These are phyloP conservation scores for Lysiphlebus fabarum DNA, from an alignment of 1,140 invertebrate species.

Conservation along the genomic window DNA sequence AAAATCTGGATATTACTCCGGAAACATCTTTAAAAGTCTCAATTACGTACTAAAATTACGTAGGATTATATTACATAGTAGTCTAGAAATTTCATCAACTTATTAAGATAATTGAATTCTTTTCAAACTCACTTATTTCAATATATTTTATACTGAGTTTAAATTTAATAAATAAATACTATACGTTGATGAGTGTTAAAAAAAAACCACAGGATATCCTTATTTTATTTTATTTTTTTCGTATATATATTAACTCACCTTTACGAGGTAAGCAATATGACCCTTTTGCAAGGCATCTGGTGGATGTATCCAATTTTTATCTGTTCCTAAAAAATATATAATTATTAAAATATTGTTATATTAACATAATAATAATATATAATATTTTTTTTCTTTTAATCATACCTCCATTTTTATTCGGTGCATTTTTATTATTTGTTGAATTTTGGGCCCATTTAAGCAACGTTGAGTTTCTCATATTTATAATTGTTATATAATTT, in stretches of 20 bases:
- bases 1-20: too few species aligned
- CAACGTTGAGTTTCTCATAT: constrained; percentile 60
- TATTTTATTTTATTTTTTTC: too few species aligned
- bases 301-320: constrained; percentile 88
- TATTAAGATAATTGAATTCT: too few species aligned
- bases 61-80: too few species aligned
- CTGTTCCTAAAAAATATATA: constrained; percentile 42
- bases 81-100: too few species aligned
- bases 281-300: constrained; percentile 89
- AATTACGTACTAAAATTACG: too few species aligned
- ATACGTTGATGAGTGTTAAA: too few species aligned
- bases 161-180: too few species aligned
- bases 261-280: constrained; percentile 94
- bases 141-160: too few species aligned
- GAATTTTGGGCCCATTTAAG: constrained; percentile 62
- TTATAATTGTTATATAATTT: background rate
- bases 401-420: constrained; percentile 48
- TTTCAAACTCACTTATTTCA: too few species aligned
- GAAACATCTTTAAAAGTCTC: too few species aligned
- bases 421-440: constrained; percentile 55
- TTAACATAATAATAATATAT: background rate
- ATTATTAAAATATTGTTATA: background rate
- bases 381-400: constrained; percentile 8
- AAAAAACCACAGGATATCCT: too few species aligned
- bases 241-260: constrained; percentile 59